phyloP scores from a whole-genome alignment of 2,797 vertebrate genomes.

The Loris lydekkerianus region DNA sequence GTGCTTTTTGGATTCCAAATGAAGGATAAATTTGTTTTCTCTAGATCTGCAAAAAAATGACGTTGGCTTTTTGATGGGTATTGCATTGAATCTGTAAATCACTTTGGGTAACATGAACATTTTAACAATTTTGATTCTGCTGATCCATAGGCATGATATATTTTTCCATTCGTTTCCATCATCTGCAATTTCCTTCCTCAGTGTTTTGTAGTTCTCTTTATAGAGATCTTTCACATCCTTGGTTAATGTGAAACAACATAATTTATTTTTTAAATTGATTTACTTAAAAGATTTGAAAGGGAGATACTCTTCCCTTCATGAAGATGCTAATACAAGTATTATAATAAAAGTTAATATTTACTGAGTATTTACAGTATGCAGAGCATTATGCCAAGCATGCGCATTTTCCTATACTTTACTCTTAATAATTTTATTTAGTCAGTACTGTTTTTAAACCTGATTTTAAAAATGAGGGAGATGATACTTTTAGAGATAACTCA shows the following conservation, averaged over 20 bases:
- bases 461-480: background rate
- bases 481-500: background rate
- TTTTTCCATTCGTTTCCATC: too few species aligned
- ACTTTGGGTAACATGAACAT: too few species aligned
- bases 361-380: background rate
- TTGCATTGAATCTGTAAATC: too few species aligned
- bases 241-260: background rate
- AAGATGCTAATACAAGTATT: background rate
- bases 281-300: conserved; percentile 15
- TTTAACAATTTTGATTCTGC: too few species aligned
- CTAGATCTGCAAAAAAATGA: too few species aligned
- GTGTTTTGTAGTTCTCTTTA: too few species aligned
- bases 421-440: background rate
- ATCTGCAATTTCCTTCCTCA: too few species aligned
- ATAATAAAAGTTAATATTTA: background rate
- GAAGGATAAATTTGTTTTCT: too few species aligned
- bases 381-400: background rate
- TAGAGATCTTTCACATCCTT: too few species aligned
- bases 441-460: background rate
- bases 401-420: background rate
- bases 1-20: too few species aligned
- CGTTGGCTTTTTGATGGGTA: too few species aligned
- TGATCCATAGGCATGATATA: too few species aligned
- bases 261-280: conserved; percentile 13
- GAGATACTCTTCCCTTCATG: background rate